Evolutionary conservation across 2,797 vertebrate genomes (phyloP).

Genomic region (Coilia nasus): DNA sequence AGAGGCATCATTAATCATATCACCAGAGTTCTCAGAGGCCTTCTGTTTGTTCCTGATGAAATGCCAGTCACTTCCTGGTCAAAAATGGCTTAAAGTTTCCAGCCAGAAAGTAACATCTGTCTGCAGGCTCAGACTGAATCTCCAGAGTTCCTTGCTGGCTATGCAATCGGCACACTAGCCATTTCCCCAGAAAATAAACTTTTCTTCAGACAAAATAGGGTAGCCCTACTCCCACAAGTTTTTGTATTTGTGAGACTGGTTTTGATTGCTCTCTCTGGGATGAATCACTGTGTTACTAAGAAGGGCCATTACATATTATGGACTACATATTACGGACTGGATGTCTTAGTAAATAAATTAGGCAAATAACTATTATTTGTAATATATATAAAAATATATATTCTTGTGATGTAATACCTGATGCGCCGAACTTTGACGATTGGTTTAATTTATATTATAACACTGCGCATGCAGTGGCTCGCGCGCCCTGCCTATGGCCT

Average conservation of each 20-base stretch:
- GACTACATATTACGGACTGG: too few relatives aligned
- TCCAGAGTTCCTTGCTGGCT: neutral
- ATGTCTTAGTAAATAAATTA: too few relatives aligned
- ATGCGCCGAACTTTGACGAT: neutral
- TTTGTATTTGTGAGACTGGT: neutral
- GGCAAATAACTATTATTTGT: too few relatives aligned
- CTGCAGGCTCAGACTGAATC: neutral
- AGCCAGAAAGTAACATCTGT: neutral
- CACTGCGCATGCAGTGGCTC: neutral
- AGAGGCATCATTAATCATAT: neutral
- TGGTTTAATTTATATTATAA: too few relatives aligned
- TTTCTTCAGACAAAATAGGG: neutral
- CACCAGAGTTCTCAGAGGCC: neutral
- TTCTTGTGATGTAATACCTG: neutral
- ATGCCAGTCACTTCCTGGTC: neutral
- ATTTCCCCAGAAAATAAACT: neutral
- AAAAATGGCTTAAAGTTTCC: neutral
- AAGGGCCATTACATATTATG: neutral
- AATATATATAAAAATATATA: too few relatives aligned
- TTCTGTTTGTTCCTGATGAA: neutral
- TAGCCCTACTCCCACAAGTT: neutral
- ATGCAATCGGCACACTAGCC: neutral
- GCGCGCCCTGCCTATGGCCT: conserved; percentile 36
- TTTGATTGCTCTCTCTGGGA: neutral
- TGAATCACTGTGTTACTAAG: neutral